A percentile compares a stretch with the other conserved stretches of the same genome.
phyloP scores from a whole-genome alignment of 1,140 invertebrate genomes.

The Lucilia cuprina region DNA sequence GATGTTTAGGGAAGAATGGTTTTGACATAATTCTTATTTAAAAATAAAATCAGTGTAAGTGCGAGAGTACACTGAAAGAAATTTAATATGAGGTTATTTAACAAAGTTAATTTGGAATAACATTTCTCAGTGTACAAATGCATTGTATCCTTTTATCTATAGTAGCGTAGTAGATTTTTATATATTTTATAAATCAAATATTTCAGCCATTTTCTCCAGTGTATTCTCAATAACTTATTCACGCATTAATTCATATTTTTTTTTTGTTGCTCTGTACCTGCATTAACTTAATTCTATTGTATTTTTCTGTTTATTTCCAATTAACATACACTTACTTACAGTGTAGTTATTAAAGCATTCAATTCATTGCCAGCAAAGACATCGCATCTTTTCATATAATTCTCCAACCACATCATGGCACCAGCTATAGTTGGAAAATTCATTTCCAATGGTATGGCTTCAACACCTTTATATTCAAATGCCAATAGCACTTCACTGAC shows the following conservation, averaged over 20 bases:
- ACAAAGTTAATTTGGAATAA: no score
- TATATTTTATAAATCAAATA: no score
- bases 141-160: no score
- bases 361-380: slow-evolving; percentile 47
- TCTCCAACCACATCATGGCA: slow-evolving; percentile 72
- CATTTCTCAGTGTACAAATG: no score
- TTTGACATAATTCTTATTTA: not conserved
- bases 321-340: slow-evolving; percentile 45
- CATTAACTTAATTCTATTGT: no score
- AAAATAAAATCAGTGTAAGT: not conserved
- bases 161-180: no score
- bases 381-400: slow-evolving; percentile 60
- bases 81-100: no score
- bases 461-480: slow-evolving; percentile 48
- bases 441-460: slow-evolving; percentile 64
- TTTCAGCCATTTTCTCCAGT: no score
- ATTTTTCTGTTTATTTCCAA: not conserved
- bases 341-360: slow-evolving; percentile 43
- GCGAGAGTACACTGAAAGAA: not conserved
- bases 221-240: no score
- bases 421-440: slow-evolving; percentile 77
- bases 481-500: slow-evolving; percentile 45
- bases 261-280: no score
- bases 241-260: no score
- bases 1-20: not conserved